A percentile compares a stretch with the other conserved stretches of the same genome.
Evolutionary conservation across 2,113 vertebrate species (phyloP).

Genomic region (Chaetura pelagica): DNA sequence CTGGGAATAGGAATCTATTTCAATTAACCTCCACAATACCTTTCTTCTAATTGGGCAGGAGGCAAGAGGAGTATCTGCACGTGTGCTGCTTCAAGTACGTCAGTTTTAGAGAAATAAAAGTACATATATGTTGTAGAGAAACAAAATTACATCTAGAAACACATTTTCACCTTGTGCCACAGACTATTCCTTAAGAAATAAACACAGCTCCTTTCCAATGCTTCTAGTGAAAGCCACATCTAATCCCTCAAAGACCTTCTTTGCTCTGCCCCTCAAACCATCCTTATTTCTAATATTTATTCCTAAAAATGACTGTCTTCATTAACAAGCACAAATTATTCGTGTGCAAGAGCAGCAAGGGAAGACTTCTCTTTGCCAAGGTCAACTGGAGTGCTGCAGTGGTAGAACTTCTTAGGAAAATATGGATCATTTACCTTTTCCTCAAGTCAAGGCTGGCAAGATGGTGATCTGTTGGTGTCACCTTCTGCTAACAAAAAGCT

Average conservation of each 20-base stretch:
- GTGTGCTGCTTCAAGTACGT: not conserved
- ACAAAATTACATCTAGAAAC: not conserved
- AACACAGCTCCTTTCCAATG: not conserved
- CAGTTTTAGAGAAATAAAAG: not conserved
- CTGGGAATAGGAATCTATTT: not conserved
- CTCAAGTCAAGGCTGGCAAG: not conserved
- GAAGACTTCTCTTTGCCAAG: not conserved
- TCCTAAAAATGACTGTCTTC: not conserved
- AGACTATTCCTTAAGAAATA: not conserved
- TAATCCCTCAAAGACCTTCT: not conserved
- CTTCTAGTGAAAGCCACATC: not conserved
- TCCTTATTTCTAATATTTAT: not conserved
- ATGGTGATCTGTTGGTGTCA: not conserved
- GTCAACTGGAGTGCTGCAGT: not conserved
- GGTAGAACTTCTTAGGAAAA: not conserved
- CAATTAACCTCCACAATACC: not conserved
- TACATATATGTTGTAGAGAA: not conserved
- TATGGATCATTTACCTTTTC: not conserved
- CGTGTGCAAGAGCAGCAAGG: not conserved
- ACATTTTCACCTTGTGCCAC: not conserved
- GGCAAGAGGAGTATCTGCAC: not conserved
- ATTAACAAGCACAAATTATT: not conserved
- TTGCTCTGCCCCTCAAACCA: not conserved
- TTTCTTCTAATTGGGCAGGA: not conserved
- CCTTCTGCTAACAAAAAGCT: not conserved